phyloP scores from a whole-genome alignment of 64 coral and sea anemone species.

The Platygyra sinensis region DNA sequence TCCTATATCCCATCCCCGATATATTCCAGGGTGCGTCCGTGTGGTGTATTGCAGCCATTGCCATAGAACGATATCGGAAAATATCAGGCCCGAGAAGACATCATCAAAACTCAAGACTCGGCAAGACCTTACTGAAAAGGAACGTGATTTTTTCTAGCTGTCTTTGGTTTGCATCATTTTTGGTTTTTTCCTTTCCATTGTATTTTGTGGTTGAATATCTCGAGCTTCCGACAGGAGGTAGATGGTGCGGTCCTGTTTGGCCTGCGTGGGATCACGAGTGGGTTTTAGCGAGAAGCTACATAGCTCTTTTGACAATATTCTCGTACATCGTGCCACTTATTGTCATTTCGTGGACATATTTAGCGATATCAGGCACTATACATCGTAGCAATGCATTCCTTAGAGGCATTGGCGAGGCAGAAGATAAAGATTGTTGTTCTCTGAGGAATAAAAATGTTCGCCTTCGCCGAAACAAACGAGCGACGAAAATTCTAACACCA shows the following conservation, averaged over 20 bases:
- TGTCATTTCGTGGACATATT: constrained; percentile 40
- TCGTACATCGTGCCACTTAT: constrained; percentile 48
- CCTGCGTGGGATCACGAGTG: neutral
- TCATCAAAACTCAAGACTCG: neutral
- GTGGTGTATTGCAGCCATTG: constrained; percentile 59
- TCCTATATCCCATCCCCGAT: constrained; percentile 54
- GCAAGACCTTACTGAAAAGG: constrained; percentile 9
- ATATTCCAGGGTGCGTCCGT: constrained; percentile 62
- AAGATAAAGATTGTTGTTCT: neutral
- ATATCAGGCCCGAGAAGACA: neutral
- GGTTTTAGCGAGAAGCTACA: neutral
- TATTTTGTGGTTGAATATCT: constrained; percentile 54
- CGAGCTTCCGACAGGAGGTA: neutral
- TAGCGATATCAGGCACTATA: constrained; percentile 36
- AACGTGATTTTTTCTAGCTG: constrained; percentile 2
- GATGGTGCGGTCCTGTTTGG: neutral
- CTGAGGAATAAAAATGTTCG: constrained; percentile 21
- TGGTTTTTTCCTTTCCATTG: constrained; percentile 42
- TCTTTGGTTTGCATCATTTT: constrained; percentile 54
- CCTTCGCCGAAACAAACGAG: constrained; percentile 56
- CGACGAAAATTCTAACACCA: constrained; percentile 63
- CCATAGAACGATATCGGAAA: constrained; percentile 47
- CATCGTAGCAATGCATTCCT: constrained; percentile 17
- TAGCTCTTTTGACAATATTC: neutral
- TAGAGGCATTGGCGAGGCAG: neutral